Conservation (phyloP, 2,113 vertebrate species). For the Limanda limanda region DNA sequence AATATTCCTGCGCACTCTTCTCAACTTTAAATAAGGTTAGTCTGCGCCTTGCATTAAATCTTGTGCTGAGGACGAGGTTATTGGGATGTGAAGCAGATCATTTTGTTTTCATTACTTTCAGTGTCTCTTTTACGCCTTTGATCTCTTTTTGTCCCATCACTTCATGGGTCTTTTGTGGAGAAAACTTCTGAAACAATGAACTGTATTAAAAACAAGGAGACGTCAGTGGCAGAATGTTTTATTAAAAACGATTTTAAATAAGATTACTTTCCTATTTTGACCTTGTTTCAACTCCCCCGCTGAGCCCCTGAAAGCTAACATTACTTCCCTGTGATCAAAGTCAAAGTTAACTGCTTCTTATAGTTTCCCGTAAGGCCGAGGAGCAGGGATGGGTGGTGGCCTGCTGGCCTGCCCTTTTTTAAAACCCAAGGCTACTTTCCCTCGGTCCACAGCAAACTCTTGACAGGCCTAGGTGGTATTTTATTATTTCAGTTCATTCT, state of each 20-base stretch:
- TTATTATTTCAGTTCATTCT: conserved; percentile 82
- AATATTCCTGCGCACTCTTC: conserved; percentile 9
- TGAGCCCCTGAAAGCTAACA: background rate
- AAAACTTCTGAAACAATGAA: background rate
- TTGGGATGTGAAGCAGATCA: conserved; percentile 12
- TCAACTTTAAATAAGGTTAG: conserved; percentile 20
- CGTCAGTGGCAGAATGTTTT: too few species aligned
- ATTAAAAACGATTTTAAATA: background rate
- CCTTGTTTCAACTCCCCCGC: conserved; percentile 7
- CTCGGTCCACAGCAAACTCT: conserved; percentile 61
- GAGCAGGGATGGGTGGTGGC: conserved; percentile 60
- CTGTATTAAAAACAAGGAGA: background rate
- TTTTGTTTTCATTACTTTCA: background rate
- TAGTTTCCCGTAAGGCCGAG: conserved; percentile 67
- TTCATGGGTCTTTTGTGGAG: background rate
- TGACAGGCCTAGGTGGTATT: conserved; percentile 81
- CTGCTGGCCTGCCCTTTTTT: conserved; percentile 54
- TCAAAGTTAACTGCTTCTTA: conserved; percentile 31
- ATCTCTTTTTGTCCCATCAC: background rate
- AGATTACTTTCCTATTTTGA: background rate
- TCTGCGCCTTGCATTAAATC: conserved; percentile 1
- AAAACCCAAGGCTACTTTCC: conserved; percentile 71
- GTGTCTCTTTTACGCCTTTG: background rate
- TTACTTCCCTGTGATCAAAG: conserved; percentile 21
- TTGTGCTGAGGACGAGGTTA: background rate